Conservation (phyloP, 2,888 invertebrate species). For the Acrocyrtus sp. region DNA sequence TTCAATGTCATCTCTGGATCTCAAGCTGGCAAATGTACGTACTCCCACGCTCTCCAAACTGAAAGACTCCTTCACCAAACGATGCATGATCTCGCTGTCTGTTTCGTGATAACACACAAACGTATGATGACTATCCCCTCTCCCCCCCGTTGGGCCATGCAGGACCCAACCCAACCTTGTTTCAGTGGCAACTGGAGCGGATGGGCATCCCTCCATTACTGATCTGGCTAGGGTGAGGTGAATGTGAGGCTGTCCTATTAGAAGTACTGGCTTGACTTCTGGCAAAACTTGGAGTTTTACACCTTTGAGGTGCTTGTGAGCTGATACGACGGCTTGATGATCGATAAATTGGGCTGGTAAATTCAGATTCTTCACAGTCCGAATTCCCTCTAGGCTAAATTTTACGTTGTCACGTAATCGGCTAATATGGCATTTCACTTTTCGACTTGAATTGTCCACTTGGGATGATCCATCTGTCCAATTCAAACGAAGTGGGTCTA, state of each 20-base stretch:
- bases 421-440: not conserved
- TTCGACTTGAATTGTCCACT: slow-evolving; percentile 1
- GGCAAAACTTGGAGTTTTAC: not conserved
- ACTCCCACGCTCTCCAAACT: slow-evolving; percentile 8
- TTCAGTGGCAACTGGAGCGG: slow-evolving; percentile 1
- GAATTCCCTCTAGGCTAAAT: slow-evolving; percentile 1
- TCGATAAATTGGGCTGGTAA: slow-evolving; percentile 19
- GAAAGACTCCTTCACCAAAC: slow-evolving; percentile 17
- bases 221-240: slow-evolving; percentile 18
- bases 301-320: not conserved
- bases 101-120: not conserved
- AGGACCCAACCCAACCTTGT: slow-evolving; percentile 30
- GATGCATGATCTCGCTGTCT: not conserved
- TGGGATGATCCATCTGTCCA: slow-evolving; percentile 10
- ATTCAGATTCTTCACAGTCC: slow-evolving; percentile 8
- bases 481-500: not conserved
- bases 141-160: slow-evolving; percentile 8
- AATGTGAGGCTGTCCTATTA: slow-evolving; percentile 15
- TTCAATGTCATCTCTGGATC: slow-evolving; percentile 5
- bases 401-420: too few species aligned
- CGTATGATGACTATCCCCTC: not conserved
- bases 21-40: not conserved
- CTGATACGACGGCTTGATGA: not conserved
- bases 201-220: not conserved
- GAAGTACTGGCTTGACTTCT: not conserved